phyloP scores from a whole-genome alignment of 1,140 invertebrate genomes.

The Trinorchestia longiramus region DNA sequence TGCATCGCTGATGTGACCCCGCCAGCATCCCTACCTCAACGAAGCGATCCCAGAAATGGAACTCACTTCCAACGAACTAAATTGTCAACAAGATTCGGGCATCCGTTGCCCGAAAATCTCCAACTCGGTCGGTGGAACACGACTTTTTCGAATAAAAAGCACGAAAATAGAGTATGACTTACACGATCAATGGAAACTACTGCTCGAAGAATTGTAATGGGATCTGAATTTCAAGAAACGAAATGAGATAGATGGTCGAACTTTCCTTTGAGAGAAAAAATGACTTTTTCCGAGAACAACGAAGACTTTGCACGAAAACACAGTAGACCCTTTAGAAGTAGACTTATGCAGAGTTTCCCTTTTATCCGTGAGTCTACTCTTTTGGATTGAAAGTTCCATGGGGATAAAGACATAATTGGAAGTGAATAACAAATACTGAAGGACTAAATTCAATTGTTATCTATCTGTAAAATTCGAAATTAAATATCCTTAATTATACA shows the following conservation, averaged over 20 bases:
- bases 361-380: neutral
- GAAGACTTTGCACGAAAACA: neutral
- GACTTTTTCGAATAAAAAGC: neutral
- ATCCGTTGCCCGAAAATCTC: neutral
- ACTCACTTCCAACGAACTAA: neutral
- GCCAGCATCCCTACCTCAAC: neutral
- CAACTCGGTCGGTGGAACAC: neutral
- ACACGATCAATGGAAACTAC: neutral
- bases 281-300: neutral
- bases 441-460: too few species aligned
- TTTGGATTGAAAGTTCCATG: neutral
- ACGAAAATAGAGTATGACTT: constrained; percentile 1
- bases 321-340: neutral
- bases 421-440: too few species aligned
- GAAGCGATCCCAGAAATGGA: neutral
- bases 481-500: too few species aligned
- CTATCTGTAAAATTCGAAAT: too few species aligned
- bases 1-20: neutral
- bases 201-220: neutral
- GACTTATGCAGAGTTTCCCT: neutral
- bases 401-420: too few species aligned
- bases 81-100: constrained; percentile 25
- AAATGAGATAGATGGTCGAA: neutral
- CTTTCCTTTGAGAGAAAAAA: neutral
- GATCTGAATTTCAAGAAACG: neutral